phyloP scores from a whole-genome alignment of 2,888 invertebrate species.

The Pheosia tremula region DNA sequence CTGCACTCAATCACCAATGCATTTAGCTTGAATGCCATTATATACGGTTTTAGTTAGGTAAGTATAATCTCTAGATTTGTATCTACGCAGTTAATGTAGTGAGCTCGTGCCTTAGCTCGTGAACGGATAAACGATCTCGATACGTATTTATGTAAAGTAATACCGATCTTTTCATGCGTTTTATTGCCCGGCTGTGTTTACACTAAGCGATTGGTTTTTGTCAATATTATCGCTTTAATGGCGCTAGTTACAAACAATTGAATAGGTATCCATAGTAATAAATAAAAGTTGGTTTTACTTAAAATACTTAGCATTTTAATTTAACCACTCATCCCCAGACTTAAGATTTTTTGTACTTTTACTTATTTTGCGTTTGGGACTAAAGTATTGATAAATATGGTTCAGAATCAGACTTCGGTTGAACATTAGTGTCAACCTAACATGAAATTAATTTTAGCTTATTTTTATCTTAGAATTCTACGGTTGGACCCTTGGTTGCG shows the following conservation, averaged over 20 bases:
- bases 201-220: neutral
- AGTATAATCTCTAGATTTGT: slow-evolving; percentile 40
- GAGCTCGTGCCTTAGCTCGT: slow-evolving; percentile 26
- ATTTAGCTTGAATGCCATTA: slow-evolving; percentile 12
- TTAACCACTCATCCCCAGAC: too few relatives aligned
- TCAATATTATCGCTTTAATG: too few relatives aligned
- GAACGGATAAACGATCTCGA: slow-evolving; percentile 35
- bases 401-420: too few relatives aligned
- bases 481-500: slow-evolving; percentile 12
- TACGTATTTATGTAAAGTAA: slow-evolving; percentile 36
- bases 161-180: slow-evolving; percentile 41
- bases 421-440: too few relatives aligned
- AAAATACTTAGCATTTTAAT: too few relatives aligned
- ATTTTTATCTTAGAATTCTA: slow-evolving; percentile 16
- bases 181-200: slow-evolving; percentile 21
- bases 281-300: too few relatives aligned
- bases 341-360: too few relatives aligned
- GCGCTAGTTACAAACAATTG: too few relatives aligned
- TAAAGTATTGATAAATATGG: too few relatives aligned
- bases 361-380: too few relatives aligned
- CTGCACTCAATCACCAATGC: too few relatives aligned
- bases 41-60: slow-evolving; percentile 26
- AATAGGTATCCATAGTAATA: too few relatives aligned
- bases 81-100: slow-evolving; percentile 49
- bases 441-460: slow-evolving; percentile 14